Evolutionary conservation across 2,113 vertebrate genomes (phyloP).

Genomic region (Psammodynastes pulverulentus): DNA sequence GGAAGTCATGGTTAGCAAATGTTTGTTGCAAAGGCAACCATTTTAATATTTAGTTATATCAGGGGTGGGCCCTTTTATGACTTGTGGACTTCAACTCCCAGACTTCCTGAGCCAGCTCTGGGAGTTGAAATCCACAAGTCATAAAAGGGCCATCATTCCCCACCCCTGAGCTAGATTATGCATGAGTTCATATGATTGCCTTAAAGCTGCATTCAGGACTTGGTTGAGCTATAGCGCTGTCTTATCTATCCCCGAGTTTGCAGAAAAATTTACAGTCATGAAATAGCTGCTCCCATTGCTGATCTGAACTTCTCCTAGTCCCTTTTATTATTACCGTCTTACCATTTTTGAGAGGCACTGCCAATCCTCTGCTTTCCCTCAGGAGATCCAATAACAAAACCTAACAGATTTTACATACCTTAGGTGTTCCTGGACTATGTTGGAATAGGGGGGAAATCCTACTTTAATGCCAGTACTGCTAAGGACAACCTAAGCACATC

Average conservation of each 20-base stretch:
- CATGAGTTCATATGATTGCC: neutral
- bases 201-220: neutral
- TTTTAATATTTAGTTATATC: neutral
- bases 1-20: neutral
- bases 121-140: too few species aligned
- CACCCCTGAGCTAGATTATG: neutral
- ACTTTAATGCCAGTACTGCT: neutral
- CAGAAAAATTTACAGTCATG: too few species aligned
- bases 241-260: too few species aligned
- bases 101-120: neutral
- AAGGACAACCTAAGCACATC: neutral
- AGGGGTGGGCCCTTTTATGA: neutral
- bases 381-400: too few species aligned
- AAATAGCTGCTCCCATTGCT: too few species aligned
- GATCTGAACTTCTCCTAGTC: too few species aligned
- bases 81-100: neutral
- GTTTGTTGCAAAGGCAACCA: neutral
- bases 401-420: neutral
- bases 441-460: neutral
- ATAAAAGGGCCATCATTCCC: too few species aligned
- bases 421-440: neutral
- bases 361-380: too few species aligned
- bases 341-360: too few species aligned
- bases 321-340: too few species aligned
- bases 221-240: too few species aligned